A percentile compares a stretch with the other conserved stretches of the same genome.
Conservation (phyloP, 1,140 invertebrate genomes). For the Trissolcus basalis region DNA sequence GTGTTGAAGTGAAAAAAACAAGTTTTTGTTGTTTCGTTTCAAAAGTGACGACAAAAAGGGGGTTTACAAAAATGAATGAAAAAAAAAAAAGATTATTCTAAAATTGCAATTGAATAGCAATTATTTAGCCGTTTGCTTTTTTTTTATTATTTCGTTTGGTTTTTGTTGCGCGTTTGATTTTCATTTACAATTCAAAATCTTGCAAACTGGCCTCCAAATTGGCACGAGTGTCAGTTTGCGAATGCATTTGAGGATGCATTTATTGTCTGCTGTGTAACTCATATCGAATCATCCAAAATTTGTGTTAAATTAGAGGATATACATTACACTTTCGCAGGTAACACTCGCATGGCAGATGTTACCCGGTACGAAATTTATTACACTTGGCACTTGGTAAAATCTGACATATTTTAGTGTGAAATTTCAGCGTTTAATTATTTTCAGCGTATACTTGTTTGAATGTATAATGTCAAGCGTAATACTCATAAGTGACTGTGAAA, state of each 20-base stretch:
- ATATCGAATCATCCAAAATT: conserved; percentile 56
- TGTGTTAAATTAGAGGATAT: conserved; percentile 54
- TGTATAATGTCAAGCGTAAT: conserved; percentile 41
- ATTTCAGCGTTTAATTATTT: conserved; percentile 55
- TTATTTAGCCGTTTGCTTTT: not conserved
- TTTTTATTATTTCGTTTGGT: conserved; percentile 5
- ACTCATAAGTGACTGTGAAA: conserved; percentile 28
- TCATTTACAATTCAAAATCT: conserved; percentile 42
- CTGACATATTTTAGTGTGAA: conserved; percentile 50
- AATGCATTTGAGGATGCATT: conserved; percentile 51
- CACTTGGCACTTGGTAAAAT: conserved; percentile 45
- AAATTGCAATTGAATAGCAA: no score
- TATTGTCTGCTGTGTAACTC: conserved; percentile 49
- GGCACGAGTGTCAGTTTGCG: conserved; percentile 42
- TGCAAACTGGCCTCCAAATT: conserved; percentile 29
- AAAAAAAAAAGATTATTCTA: no score
- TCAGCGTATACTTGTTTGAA: conserved; percentile 48
- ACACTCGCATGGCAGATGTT: conserved; percentile 39
- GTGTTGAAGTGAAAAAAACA: no score
- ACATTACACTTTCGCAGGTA: conserved; percentile 44
- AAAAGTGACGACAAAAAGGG: no score
- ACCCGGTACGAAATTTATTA: conserved; percentile 45
- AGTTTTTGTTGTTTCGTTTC: no score
- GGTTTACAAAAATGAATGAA: no score
- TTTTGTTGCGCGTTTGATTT: conserved; percentile 13